These are phyloP conservation scores for Rattus norvegicus DNA, from an alignment of 2,113 vertebrate genomes.

Conservation along the genomic window GRCr8 NC_086021.1:56482501-56483000, in stretches of 20 bases:
- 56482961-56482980: neutral
- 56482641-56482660: neutral
- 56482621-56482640: conserved; percentile 55
- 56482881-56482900: neutral
- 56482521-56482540: conserved; percentile 7
- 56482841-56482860: neutral
- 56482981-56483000: neutral
- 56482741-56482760: too few relatives aligned
- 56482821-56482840: conserved; percentile 16
- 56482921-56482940: neutral
- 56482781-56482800: neutral
- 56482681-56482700: neutral
- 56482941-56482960: neutral
- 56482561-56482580: conserved; percentile 33
- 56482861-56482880: neutral
- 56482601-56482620: neutral
- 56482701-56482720: neutral
- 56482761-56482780: neutral
- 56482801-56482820: neutral
- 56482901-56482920: neutral
- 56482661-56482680: neutral
- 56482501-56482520: conserved; percentile 16
- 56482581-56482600: conserved; percentile 48
- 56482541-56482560: neutral
- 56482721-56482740: neutral